Percentiles rank a stretch among this genome's conserved stretches.
Evolutionary conservation across 2,888 invertebrate genomes (phyloP).

Genomic region (Spilarctia lutea): DNA sequence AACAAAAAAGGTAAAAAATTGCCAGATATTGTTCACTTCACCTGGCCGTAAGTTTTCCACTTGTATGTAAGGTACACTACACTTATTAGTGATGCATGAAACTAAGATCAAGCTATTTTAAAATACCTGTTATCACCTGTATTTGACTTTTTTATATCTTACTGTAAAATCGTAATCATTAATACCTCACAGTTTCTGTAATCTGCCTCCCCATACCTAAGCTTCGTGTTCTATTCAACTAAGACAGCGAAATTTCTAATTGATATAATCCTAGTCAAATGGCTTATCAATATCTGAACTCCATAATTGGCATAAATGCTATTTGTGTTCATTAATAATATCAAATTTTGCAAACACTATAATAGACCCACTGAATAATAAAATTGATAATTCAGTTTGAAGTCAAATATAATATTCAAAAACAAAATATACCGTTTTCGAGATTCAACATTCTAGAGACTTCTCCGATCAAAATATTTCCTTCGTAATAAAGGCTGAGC

Average conservation of each 20-base stretch:
- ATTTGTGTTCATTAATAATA: constrained; percentile 33
- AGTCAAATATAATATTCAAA: constrained; percentile 43
- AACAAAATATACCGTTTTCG: constrained; percentile 27
- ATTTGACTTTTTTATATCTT: constrained; percentile 42
- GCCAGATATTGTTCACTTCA: no score
- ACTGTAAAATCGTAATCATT: constrained; percentile 49
- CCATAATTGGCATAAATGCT: constrained; percentile 36
- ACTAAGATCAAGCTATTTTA: constrained; percentile 25
- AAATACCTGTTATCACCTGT: constrained; percentile 40
- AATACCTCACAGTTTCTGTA: constrained; percentile 51
- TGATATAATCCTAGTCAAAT: constrained; percentile 40
- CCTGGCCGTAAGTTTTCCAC: no score
- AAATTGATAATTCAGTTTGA: constrained; percentile 45
- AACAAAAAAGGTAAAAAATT: no score
- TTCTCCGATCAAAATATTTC: constrained; percentile 39
- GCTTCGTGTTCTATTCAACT: constrained; percentile 30
- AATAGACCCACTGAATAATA: constrained; percentile 39
- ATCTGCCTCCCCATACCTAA: constrained; percentile 41
- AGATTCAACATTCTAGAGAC: constrained; percentile 29
- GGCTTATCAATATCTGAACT: constrained; percentile 34
- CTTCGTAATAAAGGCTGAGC: constrained; percentile 44
- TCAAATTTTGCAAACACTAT: constrained; percentile 23
- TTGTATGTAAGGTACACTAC: no score
- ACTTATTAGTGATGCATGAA: not conserved
- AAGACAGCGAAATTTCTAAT: constrained; percentile 34